These are phyloP conservation scores for Melanotaenia trifasciata DNA, from an alignment of 2,797 vertebrate species.

Conservation along the genomic window DNA sequence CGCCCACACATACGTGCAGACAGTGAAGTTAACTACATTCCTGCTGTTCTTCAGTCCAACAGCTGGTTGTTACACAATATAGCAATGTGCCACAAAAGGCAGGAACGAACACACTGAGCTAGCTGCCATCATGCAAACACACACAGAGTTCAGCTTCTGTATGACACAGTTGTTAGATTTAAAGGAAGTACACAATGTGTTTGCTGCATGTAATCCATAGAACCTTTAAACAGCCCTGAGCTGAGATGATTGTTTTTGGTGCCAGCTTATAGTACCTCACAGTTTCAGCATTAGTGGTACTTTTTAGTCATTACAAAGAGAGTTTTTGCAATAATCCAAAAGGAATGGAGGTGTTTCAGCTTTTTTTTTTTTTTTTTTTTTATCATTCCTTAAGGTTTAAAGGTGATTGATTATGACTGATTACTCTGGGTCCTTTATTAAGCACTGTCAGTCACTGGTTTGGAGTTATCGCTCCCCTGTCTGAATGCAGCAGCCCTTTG, in stretches of 20 bases:
- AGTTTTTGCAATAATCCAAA: not conserved
- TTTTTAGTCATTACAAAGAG: constrained; percentile 1
- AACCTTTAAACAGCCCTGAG: not conserved
- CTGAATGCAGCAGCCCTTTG: constrained; percentile 27
- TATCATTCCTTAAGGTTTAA: constrained; percentile 15
- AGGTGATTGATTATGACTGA: constrained; percentile 16
- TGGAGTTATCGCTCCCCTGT: constrained; percentile 31
- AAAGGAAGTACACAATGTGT: not conserved
- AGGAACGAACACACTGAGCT: constrained; percentile 1
- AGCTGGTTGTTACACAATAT: not conserved
- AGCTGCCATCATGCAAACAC: not conserved
- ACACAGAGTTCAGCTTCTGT: not conserved
- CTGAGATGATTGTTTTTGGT: not conserved
- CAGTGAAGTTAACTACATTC: constrained; percentile 3
- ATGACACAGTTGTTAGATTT: not conserved
- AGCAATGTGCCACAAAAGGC: not conserved
- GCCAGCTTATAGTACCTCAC: not conserved
- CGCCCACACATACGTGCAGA: not conserved
- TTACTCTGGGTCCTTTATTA: constrained; percentile 28
- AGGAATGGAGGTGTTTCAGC: not conserved
- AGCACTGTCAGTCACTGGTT: constrained; percentile 42
- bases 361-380: not conserved
- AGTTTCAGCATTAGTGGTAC: constrained; percentile 7
- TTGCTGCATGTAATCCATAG: not conserved
- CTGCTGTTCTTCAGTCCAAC: not conserved